phyloP scores from a whole-genome alignment of 1,140 invertebrate genomes.

The Chironomus striatipennis region DNA sequence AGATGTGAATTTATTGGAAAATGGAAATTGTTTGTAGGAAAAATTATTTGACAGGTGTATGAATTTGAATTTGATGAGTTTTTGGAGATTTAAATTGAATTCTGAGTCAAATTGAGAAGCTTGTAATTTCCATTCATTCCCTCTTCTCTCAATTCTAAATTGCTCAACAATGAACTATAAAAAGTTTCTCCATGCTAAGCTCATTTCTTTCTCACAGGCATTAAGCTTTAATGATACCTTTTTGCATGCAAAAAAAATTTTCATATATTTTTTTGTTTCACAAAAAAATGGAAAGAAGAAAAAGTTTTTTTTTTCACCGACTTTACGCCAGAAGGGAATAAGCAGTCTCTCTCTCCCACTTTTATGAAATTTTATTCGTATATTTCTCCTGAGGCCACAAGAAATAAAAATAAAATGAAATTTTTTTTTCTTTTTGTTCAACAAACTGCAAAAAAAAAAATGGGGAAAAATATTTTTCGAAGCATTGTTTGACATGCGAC shows the following conservation, averaged over 20 bases:
- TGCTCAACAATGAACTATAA: slow-evolving; percentile 7
- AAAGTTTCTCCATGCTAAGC: not conserved
- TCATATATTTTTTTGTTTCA: not conserved
- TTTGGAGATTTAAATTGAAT: no score
- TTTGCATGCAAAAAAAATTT: not conserved
- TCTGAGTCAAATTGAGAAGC: no score
- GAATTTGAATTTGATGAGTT: no score
- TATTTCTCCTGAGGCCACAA: no score
- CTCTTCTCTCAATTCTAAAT: not conserved
- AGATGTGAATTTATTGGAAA: no score
- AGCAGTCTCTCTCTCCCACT: not conserved
- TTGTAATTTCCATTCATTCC: not conserved
- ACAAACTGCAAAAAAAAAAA: no score
- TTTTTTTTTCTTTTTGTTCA: not conserved
- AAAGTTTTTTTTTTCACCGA: not conserved
- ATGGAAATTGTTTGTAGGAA: not conserved
- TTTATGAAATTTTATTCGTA: not conserved
- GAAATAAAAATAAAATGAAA: not conserved
- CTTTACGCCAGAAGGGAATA: not conserved
- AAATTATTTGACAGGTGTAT: not conserved
- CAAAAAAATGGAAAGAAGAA: not conserved
- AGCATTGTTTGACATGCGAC: slow-evolving; percentile 5
- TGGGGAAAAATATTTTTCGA: not conserved
- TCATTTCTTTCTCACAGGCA: not conserved
- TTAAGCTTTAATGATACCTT: slow-evolving; percentile 14